Conservation (phyloP, 2,113 vertebrate genomes). For the Caretta caretta region DNA sequence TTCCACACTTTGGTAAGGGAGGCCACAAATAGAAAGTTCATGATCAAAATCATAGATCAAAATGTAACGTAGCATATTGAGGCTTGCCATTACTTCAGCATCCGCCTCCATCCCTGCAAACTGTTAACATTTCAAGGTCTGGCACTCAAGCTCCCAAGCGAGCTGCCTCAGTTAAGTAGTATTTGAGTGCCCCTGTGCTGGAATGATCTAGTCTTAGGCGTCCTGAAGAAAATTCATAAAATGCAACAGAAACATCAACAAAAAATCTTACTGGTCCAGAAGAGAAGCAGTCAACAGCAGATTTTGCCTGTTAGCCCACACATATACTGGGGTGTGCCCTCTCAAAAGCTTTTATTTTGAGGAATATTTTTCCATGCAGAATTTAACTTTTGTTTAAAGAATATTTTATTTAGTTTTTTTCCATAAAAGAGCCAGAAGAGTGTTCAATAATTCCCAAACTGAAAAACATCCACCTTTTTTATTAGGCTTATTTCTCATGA, state of each 20-base stretch:
- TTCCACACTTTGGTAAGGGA: no score
- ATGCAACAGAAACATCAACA: neutral
- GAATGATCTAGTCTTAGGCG: neutral
- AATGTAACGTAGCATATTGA: neutral
- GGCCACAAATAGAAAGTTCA: no score
- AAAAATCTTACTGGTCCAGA: neutral
- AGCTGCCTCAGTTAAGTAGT: rapidly evolving
- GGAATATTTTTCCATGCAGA: constrained; percentile 12
- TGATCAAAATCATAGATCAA: no score
- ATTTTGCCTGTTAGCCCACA: constrained; percentile 48
- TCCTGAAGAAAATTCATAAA: neutral
- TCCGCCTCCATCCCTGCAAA: neutral
- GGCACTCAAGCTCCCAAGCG: neutral
- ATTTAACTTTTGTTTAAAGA: neutral
- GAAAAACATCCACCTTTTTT: neutral
- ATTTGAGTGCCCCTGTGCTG: neutral
- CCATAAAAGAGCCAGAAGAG: neutral
- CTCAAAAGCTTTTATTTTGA: constrained; percentile 39
- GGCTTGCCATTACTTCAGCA: neutral
- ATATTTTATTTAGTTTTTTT: neutral
- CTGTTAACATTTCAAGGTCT: neutral
- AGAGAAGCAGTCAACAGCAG: constrained; percentile 18
- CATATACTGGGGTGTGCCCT: constrained; percentile 21
- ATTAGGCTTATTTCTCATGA: neutral
- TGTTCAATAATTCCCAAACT: neutral